Evolutionary conservation across 2,797 vertebrate genomes (phyloP), one percentile per base, ranked within the genome.

Genomic region (Paguma larvata): DNA sequence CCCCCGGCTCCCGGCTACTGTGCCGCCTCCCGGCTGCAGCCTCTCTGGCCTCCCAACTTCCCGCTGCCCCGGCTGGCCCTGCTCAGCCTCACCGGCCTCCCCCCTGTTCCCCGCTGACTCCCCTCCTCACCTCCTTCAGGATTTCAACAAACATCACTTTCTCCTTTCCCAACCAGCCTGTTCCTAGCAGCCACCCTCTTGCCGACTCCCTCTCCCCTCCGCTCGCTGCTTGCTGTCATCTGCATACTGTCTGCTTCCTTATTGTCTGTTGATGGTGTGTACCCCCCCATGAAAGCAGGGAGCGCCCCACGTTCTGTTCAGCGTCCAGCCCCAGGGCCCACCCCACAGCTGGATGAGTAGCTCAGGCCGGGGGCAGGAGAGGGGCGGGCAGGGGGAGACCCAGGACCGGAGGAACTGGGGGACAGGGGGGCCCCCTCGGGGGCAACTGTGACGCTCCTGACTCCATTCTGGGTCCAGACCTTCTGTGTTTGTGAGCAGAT

Each of bases 191-290:
- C 59, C 44, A 21, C 62, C 19, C 48, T 11, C 32, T 11, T 18
- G 38, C 11, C 18, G 0, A 6, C 41, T 44, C 18, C 59, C 38
- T 11, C 59, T n/a, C 18, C 19, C 9, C 19, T 46, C 59, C 19
- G 0, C 67, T 8, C 6, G 15, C 32, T n/a, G 30, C 46, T 21
- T 44, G 4, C 44, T 0, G 27, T 46, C 13, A 0, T 21, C 30
- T n/a, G 18, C 5, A 10, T 4, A 2, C 23, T 16, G 53, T 56
- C 1, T 3, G 9, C 25, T 19, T 44, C 56, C 15, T 11, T 1
- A 3, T 21, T 23, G 19, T 34, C 6, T 34, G 3, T 23, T n/a
- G 46, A 13, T 46, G 3, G 46, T 13, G 14, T 18, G 27, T 18
- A 8, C 16, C 41, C 32, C 75, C 1, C 67, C 16, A 2, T 34